Conservation (phyloP, 2,113 vertebrate species). For the Xyrauchen texanus region DNA sequence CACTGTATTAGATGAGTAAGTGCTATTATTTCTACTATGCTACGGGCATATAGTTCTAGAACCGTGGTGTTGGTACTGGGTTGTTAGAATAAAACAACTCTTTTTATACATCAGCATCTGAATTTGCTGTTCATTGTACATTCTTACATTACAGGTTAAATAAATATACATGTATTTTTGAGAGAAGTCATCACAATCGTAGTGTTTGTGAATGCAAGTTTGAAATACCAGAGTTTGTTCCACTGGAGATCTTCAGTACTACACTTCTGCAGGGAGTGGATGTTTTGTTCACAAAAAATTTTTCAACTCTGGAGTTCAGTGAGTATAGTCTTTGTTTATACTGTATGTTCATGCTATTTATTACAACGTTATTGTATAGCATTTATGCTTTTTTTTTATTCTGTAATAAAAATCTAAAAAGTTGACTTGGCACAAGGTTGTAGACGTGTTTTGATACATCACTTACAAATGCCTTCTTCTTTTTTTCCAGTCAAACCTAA, state of each 20-base stretch:
- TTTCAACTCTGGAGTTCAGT: neutral
- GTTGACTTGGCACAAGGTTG: no score
- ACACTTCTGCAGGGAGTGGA: constrained; percentile 25
- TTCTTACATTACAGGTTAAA: neutral
- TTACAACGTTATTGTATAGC: no score
- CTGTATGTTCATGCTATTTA: neutral
- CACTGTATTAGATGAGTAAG: rapidly evolving
- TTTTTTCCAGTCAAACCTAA: constrained; percentile 64
- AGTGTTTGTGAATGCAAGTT: constrained; percentile 52
- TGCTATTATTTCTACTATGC: neutral
- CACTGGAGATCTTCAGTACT: rapidly evolving
- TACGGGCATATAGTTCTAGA: no score
- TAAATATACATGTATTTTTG: neutral
- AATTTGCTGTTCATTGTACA: no score
- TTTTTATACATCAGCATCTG: no score
- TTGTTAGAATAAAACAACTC: no score
- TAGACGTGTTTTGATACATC: no score
- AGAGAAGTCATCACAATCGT: neutral
- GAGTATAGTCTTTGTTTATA: constrained; percentile 41
- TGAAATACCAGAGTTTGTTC: rapidly evolving
- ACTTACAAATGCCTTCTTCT: neutral
- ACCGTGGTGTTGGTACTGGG: no score
- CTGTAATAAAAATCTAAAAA: no score
- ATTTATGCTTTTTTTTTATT: no score
- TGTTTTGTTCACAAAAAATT: neutral